Conservation (phyloP, 2,797 vertebrate genomes). For the Channallabes apus region DNA sequence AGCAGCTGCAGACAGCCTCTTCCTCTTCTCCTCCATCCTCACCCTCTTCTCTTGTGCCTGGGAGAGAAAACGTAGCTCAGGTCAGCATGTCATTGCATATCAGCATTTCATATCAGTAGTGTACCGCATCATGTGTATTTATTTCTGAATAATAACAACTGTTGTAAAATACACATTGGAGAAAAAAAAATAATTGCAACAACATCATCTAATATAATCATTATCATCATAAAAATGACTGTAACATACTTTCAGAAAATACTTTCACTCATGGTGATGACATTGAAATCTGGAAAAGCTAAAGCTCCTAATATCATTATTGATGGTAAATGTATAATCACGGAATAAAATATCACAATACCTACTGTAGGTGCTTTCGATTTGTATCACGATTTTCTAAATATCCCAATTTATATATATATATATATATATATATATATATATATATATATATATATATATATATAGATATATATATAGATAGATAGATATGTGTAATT, state of each 20-base stretch:
- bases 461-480: too few species aligned
- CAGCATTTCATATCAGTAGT: background rate
- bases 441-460: too few species aligned
- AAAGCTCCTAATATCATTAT: background rate
- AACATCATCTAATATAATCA: background rate
- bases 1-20: slow-evolving; percentile 80
- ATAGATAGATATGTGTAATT: too few species aligned
- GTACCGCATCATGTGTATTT: background rate
- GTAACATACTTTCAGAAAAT: too few species aligned
- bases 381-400: too few species aligned
- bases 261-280: background rate
- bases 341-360: too few species aligned
- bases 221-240: background rate
- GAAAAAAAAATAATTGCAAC: too few species aligned
- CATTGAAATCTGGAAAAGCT: background rate
- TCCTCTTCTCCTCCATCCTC: slow-evolving; percentile 86
- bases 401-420: too few species aligned
- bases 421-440: too few species aligned
- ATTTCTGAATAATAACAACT: background rate
- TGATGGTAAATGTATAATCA: too few species aligned
- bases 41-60: slow-evolving; percentile 84
- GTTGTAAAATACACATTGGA: too few species aligned
- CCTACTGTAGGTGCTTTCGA: too few species aligned
- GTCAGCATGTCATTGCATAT: background rate
- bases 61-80: background rate